A percentile compares a stretch with the other conserved stretches of the same genome.
Evolutionary conservation across 2,888 invertebrate genomes (phyloP).

Genomic region (Bruchidius siliquastri): DNA sequence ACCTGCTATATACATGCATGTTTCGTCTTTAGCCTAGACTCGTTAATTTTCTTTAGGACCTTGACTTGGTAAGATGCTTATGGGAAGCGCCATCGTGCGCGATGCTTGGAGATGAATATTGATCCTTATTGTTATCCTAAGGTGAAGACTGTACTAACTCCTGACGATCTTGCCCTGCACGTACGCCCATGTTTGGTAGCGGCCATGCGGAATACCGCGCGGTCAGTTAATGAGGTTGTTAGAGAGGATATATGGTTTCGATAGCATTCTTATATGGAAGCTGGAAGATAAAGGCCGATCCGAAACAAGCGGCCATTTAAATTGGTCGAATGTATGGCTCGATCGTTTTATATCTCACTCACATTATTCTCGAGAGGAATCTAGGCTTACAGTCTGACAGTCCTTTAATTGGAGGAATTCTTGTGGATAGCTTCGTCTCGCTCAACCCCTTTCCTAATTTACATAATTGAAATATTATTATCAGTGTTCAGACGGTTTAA

Average conservation of each 20-base stretch:
- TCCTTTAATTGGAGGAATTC: background rate
- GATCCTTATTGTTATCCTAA: too few species aligned
- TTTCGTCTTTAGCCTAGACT: too few species aligned
- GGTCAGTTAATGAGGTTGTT: background rate
- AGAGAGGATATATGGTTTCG: background rate
- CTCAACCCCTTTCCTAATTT: background rate
- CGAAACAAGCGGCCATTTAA: background rate
- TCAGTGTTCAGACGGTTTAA: background rate
- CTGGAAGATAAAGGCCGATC: background rate
- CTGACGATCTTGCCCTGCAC: background rate
- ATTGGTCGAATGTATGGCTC: background rate
- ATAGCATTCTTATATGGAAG: background rate
- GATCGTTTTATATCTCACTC: background rate
- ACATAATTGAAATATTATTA: background rate
- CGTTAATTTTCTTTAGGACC: too few species aligned
- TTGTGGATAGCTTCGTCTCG: background rate
- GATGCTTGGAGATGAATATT: too few species aligned
- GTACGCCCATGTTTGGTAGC: background rate
- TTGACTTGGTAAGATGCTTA: too few species aligned
- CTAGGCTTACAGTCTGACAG: background rate
- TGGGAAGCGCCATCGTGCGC: too few species aligned
- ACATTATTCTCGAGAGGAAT: background rate
- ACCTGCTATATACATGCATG: too few species aligned
- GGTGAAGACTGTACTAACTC: too few species aligned
- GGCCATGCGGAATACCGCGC: background rate